phyloP scores from a whole-genome alignment of 2,113 vertebrate genomes.

The Sylvietta virens region DNA sequence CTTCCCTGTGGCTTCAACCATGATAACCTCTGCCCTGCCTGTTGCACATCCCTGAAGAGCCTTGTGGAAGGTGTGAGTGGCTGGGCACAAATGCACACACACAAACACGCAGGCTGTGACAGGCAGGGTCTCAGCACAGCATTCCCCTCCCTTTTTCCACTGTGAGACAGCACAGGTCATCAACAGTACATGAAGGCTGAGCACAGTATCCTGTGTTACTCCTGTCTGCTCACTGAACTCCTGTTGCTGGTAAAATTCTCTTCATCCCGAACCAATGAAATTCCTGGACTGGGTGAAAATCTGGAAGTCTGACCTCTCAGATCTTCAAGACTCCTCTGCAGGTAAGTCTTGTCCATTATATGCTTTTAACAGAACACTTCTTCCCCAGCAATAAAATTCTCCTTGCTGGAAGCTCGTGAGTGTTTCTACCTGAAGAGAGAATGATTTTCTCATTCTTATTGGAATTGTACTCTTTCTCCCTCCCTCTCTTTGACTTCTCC shows the following conservation, averaged over 20 bases:
- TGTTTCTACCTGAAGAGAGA: not conserved
- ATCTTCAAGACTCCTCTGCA: not conserved
- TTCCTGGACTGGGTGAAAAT: not conserved
- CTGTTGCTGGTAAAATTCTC: not conserved
- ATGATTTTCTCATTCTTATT: not conserved
- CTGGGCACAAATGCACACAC: not conserved
- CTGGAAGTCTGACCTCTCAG: not conserved
- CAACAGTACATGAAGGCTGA: not conserved
- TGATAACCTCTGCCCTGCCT: not conserved
- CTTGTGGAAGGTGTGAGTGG: not conserved
- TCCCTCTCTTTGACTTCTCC: not conserved
- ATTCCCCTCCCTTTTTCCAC: not conserved
- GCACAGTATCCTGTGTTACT: not conserved
- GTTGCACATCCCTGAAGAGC: not conserved
- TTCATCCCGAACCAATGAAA: not conserved
- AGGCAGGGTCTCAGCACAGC: not conserved
- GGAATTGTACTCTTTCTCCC: not conserved
- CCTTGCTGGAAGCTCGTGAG: not conserved
- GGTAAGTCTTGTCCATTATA: not conserved
- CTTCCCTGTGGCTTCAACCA: not conserved
- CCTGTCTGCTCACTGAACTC: not conserved
- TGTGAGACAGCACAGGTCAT: not conserved
- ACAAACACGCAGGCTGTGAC: not conserved
- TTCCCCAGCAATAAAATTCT: not conserved
- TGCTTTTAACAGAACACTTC: not conserved